Base-by-base conservation (phyloP, 2,888 invertebrate species). In the Monochamus alternatus region DNA sequence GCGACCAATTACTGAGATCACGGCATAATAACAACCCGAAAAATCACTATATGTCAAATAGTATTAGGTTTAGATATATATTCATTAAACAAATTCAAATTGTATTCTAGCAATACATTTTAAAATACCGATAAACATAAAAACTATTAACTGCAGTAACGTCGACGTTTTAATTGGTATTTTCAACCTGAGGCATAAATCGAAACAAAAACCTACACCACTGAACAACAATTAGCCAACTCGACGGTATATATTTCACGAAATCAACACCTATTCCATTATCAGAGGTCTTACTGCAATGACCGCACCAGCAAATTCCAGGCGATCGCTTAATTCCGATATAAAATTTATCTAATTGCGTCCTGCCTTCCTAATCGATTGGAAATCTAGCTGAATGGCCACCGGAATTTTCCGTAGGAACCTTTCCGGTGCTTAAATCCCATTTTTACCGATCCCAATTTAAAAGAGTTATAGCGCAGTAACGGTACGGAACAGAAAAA, bases 401-500 rank as follows among this genome's bases (percentile, higher is more conserved):
- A 51, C 51, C 31, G 52, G 52, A 32, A 66, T 51, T 12, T 47
- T 44, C 31, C n/a, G 32, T 43, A 47, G n/a, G 7, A 47, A 66
- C 74, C 51, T 60, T 70, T 64, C 30, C 55, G 58, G 52, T 66
- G 47, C 65, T 60, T 73, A 60, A 68, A 75, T 22, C 58, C 55
- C 65, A 75, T 75, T 77, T 74, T 74, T 69, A 69, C 22, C 59
- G 65, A 60, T 63, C 73, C 68, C 68, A 73, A 75, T 78, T 78
- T 75, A 68, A 51, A 64, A 75, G 77, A 75, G 71, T 71, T 72
- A 73, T 71, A 43, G 68, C 67, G 44, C 62, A 59, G 75, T 38
- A 38, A 38, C 38, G 38, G 4, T 38, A 38, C 38, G 38, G 38
- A 38, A 38, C 38, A 4, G 22, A 22, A 73, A 77, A 63, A 75